These are phyloP conservation scores for Silurus meridionalis DNA, from an alignment of 2,113 vertebrate genomes.

Conservation along the genomic window DNA sequence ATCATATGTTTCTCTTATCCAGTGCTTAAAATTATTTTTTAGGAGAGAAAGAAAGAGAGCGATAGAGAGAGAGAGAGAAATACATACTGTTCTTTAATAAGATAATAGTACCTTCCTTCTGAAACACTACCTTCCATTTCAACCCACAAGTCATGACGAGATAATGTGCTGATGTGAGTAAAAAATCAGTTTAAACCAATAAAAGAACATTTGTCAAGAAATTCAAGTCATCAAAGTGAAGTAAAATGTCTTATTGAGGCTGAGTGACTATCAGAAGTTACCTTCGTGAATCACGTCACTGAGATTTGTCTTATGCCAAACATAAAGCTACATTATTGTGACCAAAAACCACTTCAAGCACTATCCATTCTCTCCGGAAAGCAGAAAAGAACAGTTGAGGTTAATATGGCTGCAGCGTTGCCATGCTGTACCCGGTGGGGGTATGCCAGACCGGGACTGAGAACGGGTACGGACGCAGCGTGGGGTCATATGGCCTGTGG, in stretches of 20 bases:
- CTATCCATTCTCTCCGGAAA: neutral
- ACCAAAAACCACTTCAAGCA: neutral
- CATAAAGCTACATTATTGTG: constrained; percentile 14
- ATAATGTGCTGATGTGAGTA: neutral
- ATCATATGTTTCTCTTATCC: neutral
- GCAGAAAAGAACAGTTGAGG: neutral
- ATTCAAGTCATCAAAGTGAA: constrained; percentile 19
- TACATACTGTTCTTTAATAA: neutral
- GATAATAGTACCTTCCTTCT: neutral
- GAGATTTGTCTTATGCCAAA: neutral
- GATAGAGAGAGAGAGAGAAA: neutral
- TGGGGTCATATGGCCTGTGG: constrained; percentile 58
- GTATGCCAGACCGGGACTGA: constrained; percentile 62
- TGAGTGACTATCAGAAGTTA: neutral
- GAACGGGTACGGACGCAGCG: constrained; percentile 65
- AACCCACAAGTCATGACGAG: neutral
- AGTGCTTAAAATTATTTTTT: neutral
- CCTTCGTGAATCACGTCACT: neutral
- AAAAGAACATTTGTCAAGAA: neutral
- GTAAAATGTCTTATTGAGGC: neutral
- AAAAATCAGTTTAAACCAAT: neutral
- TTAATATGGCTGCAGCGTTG: constrained; percentile 65
- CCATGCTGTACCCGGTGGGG: constrained; percentile 61
- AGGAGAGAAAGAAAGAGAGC: neutral
- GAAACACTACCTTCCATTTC: neutral